Conservation (phyloP, 2,113 vertebrate species). For the Triplophysa rosa region DNA sequence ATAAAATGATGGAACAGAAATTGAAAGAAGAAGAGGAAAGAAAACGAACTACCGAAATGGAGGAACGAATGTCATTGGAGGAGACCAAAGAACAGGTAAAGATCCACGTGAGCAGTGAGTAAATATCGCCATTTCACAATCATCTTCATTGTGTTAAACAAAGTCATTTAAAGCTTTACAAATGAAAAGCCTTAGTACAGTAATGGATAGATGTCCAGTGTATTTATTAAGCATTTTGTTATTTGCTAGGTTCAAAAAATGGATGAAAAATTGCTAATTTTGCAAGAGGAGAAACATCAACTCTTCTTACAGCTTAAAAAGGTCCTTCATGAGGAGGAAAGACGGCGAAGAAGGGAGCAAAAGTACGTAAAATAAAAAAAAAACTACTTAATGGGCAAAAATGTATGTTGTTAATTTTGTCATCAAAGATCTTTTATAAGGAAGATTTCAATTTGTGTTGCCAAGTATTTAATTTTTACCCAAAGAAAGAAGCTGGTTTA, state of each 20-base stretch:
- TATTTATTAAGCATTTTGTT: not conserved
- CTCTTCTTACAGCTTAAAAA: slow-evolving; percentile 92
- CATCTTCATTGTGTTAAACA: too few relatives aligned
- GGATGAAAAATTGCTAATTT: slow-evolving; percentile 83
- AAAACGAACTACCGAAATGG: slow-evolving; percentile 88
- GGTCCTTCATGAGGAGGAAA: slow-evolving; percentile 90
- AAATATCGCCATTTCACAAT: too few relatives aligned
- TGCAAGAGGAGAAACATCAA: slow-evolving; percentile 92
- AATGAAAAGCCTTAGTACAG: not conserved
- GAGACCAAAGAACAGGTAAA: slow-evolving; percentile 85
- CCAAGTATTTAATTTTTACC: too few relatives aligned
- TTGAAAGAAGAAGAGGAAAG: slow-evolving; percentile 90
- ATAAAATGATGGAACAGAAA: slow-evolving; percentile 97
- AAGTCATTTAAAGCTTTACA: not conserved
- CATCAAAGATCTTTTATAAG: too few relatives aligned
- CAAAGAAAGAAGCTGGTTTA: too few relatives aligned
- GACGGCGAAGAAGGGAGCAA: slow-evolving; percentile 88
- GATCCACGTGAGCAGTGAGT: too few relatives aligned
- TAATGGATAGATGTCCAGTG: not conserved
- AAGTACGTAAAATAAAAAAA: slow-evolving; percentile 66
- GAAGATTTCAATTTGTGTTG: too few relatives aligned
- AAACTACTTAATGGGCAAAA: too few relatives aligned
- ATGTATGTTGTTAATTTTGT: too few relatives aligned
- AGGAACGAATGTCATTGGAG: slow-evolving; percentile 91
- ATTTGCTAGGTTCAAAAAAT: slow-evolving; percentile 82